Evolutionary conservation across 2,113 vertebrate species (phyloP).

Genomic region (Silurus glanis): DNA sequence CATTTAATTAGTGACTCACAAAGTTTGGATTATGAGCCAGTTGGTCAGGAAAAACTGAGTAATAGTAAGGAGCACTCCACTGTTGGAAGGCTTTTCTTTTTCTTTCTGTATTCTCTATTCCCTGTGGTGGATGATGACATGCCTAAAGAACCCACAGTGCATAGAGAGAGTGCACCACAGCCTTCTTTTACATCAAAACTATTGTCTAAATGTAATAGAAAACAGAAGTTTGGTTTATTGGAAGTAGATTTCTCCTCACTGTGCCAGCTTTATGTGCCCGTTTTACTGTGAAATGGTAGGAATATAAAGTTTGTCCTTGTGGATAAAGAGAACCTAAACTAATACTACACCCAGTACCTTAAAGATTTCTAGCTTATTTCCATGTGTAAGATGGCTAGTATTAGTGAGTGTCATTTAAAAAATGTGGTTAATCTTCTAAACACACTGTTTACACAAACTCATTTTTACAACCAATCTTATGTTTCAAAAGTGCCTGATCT

Average conservation of each 20-base stretch:
- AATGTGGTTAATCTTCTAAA: background rate
- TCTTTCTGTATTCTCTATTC: background rate
- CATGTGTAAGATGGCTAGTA: background rate
- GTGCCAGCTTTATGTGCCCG: background rate
- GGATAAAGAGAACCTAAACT: no score
- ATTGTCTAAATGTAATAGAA: background rate
- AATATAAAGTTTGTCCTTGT: background rate
- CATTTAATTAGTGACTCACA: background rate
- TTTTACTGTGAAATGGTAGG: background rate
- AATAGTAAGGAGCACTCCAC: no score
- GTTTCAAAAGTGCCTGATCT: background rate
- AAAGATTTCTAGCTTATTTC: background rate
- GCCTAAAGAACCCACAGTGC: conserved; percentile 1
- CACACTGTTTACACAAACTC: background rate
- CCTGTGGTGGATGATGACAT: conserved; percentile 36
- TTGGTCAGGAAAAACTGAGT: conserved; percentile 1
- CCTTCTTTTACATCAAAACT: background rate
- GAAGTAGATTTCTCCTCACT: background rate
- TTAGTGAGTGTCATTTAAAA: background rate
- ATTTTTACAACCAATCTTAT: background rate
- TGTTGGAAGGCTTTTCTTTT: background rate
- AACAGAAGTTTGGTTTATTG: background rate
- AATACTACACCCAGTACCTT: background rate
- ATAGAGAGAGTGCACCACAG: background rate
- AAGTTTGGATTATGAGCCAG: background rate